Base-by-base conservation (phyloP, 2,113 vertebrate genomes). In the Zosterops hypoxanthus region DNA sequence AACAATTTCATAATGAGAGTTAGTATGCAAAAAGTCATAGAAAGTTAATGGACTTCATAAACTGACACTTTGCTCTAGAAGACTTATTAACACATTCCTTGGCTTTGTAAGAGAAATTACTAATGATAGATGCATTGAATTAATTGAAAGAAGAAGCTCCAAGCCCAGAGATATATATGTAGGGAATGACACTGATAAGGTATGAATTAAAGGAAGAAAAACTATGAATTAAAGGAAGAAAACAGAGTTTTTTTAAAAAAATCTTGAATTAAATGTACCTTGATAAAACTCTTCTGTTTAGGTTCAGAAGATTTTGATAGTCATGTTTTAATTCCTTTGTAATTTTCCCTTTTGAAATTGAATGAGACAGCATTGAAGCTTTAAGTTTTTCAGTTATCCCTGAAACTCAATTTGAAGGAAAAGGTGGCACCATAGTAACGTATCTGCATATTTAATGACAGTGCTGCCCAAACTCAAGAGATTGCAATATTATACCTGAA, bases 1-100 rank as follows among this genome's bases (percentile, higher is more conserved):
- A 97, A 96, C 95, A 94, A 93, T 85, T 59, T 86, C 91, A 95
- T 95, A 93, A 95, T 95, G 65, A 94, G 34, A 70, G 76, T 90
- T 91, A 95, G 80, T 52, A 81, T 83, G 87, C 90, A 88, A 87
- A 95, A 95, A 97, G 91, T 94, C 82, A 90, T 26, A 91, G 91
- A 89, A 95, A 96, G 83, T 91, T 96, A 97, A 97, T 93, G 53
- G 90, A 92, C 92, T 95, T 94, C 91, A 95, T 96, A 95, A 95
- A 86, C 64, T 69, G 94, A 94, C 80, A 94, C 82, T 83, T 86
- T 87, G 34, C 75, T 95, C 71, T 92, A 53, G 91, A 93, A 97
- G 85, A 94, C 71, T 95, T 92, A 94, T 97, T 95, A 96, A 75
- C 64, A 82, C 6, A 17, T 78, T 94, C 73, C 60, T 93, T 95